Base-by-base conservation (phyloP, 1,140 invertebrate species). In the Heliothis subflexa region DNA sequence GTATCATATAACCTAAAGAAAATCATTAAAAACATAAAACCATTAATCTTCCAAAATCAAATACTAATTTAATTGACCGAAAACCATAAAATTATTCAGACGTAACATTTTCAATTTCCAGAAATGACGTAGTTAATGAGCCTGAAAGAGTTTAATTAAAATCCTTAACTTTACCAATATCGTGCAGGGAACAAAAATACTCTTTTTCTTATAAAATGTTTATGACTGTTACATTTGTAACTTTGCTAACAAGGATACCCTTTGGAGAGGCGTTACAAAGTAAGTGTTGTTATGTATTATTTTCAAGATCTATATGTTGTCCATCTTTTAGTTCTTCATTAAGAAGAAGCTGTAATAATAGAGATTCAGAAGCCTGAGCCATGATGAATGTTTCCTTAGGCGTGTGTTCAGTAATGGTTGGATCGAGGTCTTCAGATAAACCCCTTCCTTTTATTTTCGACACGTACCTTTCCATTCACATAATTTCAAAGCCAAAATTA, bases 181-280 rank as follows among this genome's bases (percentile, higher is more conserved):
- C 14, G 45, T 62, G 25, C 14, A 40, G 54, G 72, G 11, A 21
- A 47, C 28, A 47, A 73, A 62, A 25, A 28, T 74, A 61, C 14
- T 61, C 7, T 80, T 55, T 72, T 81, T 71, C 45, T 77, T 78
- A 54, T 81, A 85, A 82, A 62, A 91, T 90, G 87, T 82, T 82
- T 40, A 81, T 84, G 71, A 49, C 71, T 76, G 78, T 86, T 68
- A 87, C 78, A 84, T 85, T 88, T 83, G 76, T 90, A 81, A 80
- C 73, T 70, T 81, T 90, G 79, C 59, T 89, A 70, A 83, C 79
- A 83, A 81, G 61, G 66, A 75, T 88, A 77, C 81, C 83, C 70
- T 71, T 75, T 71, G 78, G 79, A 71, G 75, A 70, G 10, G 18
- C 62, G 10, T 61, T 72, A 54, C 28, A 80, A 13, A 70, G 89